Evolutionary conservation across 1,140 invertebrate genomes (phyloP).

Genomic region (Caenorhabditis brenneri): DNA sequence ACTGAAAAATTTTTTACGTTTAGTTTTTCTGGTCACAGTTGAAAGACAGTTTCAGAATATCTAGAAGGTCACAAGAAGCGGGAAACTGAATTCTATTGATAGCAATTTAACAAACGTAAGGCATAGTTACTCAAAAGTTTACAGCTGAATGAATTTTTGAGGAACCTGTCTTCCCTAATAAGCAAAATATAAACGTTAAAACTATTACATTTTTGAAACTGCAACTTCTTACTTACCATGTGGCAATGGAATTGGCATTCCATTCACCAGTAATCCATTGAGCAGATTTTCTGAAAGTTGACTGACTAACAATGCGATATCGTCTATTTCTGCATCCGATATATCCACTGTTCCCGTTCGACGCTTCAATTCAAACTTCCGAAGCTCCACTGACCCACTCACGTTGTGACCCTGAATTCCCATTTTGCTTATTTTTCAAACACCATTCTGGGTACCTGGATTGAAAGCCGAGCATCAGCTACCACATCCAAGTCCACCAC

Average conservation of each 20-base stretch:
- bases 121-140: too few species aligned
- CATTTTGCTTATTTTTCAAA: background rate
- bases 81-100: too few species aligned
- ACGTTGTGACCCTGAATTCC: conserved; percentile 47
- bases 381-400: conserved; percentile 44
- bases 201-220: background rate
- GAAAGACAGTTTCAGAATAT: too few species aligned
- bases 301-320: conserved; percentile 45
- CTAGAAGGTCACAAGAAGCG: too few species aligned
- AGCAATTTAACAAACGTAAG: too few species aligned
- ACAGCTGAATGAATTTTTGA: too few species aligned
- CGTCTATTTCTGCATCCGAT: conserved; percentile 43
- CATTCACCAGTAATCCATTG: conserved; percentile 47
- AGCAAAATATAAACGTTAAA: too few species aligned
- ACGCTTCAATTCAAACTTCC: conserved; percentile 47
- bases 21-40: too few species aligned
- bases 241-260: conserved; percentile 49
- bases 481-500: conserved; percentile 52
- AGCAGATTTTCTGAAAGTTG: conserved; percentile 46
- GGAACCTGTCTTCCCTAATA: too few species aligned
- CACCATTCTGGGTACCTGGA: background rate
- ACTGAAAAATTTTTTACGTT: too few species aligned
- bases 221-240: conserved; percentile 11
- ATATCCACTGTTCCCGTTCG: conserved; percentile 9
- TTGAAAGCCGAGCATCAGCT: conserved; percentile 39